phyloP scores from a whole-genome alignment of 2,888 invertebrate species.

The Netelia virgata region DNA sequence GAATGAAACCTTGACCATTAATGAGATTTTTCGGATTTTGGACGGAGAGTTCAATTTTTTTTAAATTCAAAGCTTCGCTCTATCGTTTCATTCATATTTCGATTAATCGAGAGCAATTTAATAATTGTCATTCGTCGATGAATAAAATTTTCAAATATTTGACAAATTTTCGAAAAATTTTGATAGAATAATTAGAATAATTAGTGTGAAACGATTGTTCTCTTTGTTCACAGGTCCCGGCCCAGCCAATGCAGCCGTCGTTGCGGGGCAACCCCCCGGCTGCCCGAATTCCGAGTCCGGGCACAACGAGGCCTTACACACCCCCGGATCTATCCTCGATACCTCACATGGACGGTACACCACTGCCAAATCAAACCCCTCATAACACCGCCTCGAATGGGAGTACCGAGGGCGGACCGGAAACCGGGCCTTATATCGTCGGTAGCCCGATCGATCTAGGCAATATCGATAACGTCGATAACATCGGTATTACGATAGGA shows the following conservation, averaged over 20 bases:
- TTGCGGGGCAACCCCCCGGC: constrained; percentile 80
- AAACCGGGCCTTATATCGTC: constrained; percentile 81
- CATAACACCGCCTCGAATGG: constrained; percentile 75
- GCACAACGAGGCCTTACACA: constrained; percentile 80
- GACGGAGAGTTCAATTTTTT: background rate
- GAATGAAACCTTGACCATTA: background rate
- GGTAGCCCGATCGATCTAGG: constrained; percentile 83
- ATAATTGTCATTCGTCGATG: background rate
- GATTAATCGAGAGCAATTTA: background rate
- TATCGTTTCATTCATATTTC: background rate
- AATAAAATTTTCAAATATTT: background rate
- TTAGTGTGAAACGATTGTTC: background rate
- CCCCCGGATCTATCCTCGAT: constrained; percentile 83
- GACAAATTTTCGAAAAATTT: background rate
- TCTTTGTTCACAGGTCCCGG: constrained; percentile 79
- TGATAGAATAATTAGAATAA: background rate
- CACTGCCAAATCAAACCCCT: constrained; percentile 72
- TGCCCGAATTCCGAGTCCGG: constrained; percentile 77
- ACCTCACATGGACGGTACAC: constrained; percentile 83
- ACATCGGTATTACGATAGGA: constrained; percentile 79
- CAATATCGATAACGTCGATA: constrained; percentile 83
- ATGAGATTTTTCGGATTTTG: background rate
- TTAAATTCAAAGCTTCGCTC: background rate
- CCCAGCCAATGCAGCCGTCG: constrained; percentile 82
- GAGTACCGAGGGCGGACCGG: constrained; percentile 69